Base-by-base conservation (phyloP, 2,888 invertebrate genomes). In the Lacanobia oleracea region DNA sequence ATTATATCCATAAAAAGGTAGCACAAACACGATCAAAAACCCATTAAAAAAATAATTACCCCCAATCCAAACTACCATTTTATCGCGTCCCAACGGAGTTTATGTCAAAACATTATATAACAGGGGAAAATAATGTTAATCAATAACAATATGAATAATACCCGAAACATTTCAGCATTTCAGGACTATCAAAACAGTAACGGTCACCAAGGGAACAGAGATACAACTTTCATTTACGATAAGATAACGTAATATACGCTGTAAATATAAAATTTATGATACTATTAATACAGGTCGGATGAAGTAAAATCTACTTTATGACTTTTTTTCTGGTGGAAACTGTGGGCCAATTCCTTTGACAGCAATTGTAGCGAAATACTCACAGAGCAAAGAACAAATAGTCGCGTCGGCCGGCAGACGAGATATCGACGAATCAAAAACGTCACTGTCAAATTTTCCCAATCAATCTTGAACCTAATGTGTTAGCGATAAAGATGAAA, bases 241-340 rank as follows among this genome's bases (percentile, higher is more conserved):
- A 78, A 84, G 86, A 86, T 86, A 88, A 76, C 77, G 72, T 74
- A 77, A 79, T 83, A 81, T 81, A 80, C 77, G 79, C 57, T 75
- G 82, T 85, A 83, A 82, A 88, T 87, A 85, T 86, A 81, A 81
- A 88, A 86, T 88, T 86, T 88, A 88, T 88, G 81, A 67, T 79
- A 72, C 84, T 75, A 85, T 82, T 81, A 81, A 72, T 79, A 75
- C 68, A 61, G 75, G 60, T 59, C 54, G 79, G 63, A 54, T 67
- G 48, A 61, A 70, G 66, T 73, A 70, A 79, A 84, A 72, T 66
- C 72, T 72, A 72, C 70, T 82, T 77, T 77, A 75, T 75, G 74
- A 53, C 48, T 54, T 72, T 85, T 79, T 85, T 82, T 74, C 57
- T 43, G 65, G n/a, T 23, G 0, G 43, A 51, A 27, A 21, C 59